These are phyloP conservation scores for Empis stercorea DNA, from an alignment of 2,888 invertebrate species.

Conservation along the genomic window DNA sequence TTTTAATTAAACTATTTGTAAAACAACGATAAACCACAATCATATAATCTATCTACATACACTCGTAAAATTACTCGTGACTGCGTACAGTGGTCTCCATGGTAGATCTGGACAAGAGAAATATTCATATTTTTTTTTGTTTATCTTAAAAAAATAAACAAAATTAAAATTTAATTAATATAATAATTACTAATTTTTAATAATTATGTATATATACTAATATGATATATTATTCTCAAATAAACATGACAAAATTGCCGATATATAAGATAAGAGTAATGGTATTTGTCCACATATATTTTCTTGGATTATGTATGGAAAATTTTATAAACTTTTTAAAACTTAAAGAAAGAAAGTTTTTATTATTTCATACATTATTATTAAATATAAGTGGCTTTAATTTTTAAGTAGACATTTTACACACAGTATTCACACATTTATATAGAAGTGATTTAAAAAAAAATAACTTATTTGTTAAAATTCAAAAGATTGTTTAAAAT, in stretches of 20 bases:
- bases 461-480: no score
- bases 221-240: background rate
- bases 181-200: no score
- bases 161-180: background rate
- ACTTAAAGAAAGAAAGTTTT: no score
- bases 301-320: background rate
- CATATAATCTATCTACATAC: no score
- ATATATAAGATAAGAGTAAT: background rate
- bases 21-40: no score
- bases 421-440: no score
- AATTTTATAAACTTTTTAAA: background rate
- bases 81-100: constrained; percentile 37
- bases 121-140: constrained; percentile 9
- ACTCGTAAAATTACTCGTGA: constrained; percentile 21
- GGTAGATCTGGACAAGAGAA: constrained; percentile 34
- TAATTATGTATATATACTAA: no score
- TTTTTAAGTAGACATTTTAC: no score
- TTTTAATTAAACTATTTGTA: no score
- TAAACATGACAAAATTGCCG: constrained; percentile 3
- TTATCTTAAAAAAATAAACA: background rate
- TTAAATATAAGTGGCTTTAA: background rate
- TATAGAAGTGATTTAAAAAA: no score
- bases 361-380: background rate
- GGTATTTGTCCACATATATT: constrained; percentile 2
- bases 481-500: no score